Base-by-base conservation (phyloP, 92 coral and sea anemone species). In the Anthopleura xanthogrammica region DNA sequence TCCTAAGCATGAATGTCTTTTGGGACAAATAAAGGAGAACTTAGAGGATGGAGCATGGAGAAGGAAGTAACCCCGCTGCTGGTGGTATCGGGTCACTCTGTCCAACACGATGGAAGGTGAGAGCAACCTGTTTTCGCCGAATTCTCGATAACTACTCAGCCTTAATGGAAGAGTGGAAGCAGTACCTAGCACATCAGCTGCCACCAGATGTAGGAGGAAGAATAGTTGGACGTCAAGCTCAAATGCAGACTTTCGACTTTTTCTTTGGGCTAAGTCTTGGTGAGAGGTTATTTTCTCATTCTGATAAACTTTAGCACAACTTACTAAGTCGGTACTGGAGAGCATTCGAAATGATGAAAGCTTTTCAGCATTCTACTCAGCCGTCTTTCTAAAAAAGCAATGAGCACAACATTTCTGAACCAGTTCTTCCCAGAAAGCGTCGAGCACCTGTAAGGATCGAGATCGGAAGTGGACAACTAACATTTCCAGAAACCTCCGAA, bases 171-270 rank as follows among this genome's bases (percentile, higher is more conserved):
- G 92, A 79, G 78, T 90, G 85, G 88, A 79, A 58, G 43, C 84
- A 75, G 70, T 82, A 81, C 77, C 83, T 90, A 68, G 77, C 71
- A 48, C 82, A 83, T 39, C 83, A 76, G 79, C 85, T 90, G 72
- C 88, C 83, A 76, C 80, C 90, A 66, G 93, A 90, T 64, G 85
- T 90, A 22, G 39, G 89, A 73, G 93, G 86, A 85, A 66, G 90
- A 78, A 83, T 85, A 83, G 58, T 90, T 86, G 90, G 90, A 46
- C 83, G 93, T 79, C 85, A 90, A 83, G 90, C 91, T 23, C 90
- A 90, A 87, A 84, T 87, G 91, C 86, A 87, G 76, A 84, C 89
- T 16, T 86, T 88, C 77, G 68, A 72, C 79, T 79, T 72, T 48
- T 84, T 66, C 39, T 77, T 77, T 66, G 87, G 83, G 4, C 50